phyloP scores from a whole-genome alignment of 2,797 vertebrate genomes.

The Hippopotamyrus pictus region DNA sequence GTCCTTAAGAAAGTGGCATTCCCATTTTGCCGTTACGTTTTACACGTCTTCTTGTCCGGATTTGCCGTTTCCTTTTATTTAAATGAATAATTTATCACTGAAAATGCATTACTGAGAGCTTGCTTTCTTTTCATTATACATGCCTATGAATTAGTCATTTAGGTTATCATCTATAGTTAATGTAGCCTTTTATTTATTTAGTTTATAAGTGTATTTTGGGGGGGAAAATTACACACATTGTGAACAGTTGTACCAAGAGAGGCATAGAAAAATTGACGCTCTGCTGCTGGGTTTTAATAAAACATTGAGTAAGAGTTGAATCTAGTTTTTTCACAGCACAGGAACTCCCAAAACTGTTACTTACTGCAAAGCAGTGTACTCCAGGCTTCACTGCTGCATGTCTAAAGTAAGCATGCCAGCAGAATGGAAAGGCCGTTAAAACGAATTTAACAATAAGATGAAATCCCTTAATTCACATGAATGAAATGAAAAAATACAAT shows the following conservation, averaged over 20 bases:
- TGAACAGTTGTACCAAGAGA: neutral
- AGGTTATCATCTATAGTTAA: neutral
- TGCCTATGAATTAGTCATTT: neutral
- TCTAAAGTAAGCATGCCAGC: neutral
- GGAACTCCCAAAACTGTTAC: neutral
- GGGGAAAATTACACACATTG: neutral
- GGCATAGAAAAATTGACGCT: neutral
- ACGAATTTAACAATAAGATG: neutral
- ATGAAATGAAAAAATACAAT: neutral
- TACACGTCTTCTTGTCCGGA: neutral
- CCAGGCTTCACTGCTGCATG: neutral
- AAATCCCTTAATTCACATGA: neutral
- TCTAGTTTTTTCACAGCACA: neutral
- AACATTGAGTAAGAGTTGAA: neutral
- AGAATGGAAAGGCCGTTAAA: neutral
- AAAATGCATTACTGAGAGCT: neutral
- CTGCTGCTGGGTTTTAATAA: slow-evolving; percentile 3
- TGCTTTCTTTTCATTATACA: neutral
- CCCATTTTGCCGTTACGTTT: neutral
- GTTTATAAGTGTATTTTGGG: neutral
- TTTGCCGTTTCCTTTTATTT: neutral
- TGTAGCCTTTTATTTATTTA: slow-evolving; percentile 2
- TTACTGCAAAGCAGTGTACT: neutral
- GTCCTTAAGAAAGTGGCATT: neutral
- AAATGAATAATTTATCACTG: neutral